Conservation (phyloP, 2,113 vertebrate genomes). For the Cheilinus undulatus region DNA sequence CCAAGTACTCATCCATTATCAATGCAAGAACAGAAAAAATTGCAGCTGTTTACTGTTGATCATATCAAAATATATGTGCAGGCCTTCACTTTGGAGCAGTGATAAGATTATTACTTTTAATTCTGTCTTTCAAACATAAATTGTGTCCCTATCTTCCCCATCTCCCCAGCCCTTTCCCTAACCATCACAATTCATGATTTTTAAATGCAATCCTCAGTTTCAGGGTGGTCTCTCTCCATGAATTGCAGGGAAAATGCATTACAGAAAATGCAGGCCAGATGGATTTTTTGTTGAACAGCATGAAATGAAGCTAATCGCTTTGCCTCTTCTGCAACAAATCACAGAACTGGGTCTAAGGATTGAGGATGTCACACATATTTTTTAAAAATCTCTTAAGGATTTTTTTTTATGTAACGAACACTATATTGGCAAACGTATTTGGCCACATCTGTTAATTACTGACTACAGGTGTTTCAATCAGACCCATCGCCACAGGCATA, state of each 20-base stretch:
- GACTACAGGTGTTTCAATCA: no score
- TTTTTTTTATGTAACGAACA: neutral
- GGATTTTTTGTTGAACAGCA: neutral
- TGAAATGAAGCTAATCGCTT: neutral
- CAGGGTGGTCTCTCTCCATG: neutral
- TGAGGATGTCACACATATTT: neutral
- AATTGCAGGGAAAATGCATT: neutral
- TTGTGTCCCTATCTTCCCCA: neutral
- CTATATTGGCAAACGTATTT: no score
- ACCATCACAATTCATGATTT: neutral
- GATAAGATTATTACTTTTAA: no score
- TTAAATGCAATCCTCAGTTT: neutral
- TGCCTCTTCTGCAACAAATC: neutral
- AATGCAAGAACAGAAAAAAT: no score
- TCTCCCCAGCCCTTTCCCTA: neutral
- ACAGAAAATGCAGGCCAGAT: neutral
- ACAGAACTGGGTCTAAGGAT: neutral
- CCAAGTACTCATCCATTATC: no score
- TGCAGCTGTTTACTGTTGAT: no score
- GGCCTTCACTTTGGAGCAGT: no score
- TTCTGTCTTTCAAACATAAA: neutral
- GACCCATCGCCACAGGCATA: no score
- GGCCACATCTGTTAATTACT: no score
- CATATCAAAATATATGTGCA: no score
- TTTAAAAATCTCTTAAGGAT: neutral